Evolutionary conservation across 2,797 vertebrate species (phyloP).

Genomic region (Chiroxiphia lanceolata): DNA sequence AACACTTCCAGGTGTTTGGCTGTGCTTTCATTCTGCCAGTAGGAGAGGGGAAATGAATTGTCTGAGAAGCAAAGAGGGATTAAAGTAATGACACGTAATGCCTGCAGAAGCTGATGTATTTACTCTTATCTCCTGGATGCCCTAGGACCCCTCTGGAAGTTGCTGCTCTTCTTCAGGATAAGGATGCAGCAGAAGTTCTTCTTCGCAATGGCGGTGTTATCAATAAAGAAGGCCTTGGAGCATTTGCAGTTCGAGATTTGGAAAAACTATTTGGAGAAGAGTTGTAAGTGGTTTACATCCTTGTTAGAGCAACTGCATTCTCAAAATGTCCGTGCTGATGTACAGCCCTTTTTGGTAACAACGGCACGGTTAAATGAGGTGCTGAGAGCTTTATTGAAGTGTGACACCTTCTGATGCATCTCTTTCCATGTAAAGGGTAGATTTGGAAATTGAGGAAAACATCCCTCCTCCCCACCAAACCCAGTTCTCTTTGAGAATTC

Average conservation of each 20-base stretch:
- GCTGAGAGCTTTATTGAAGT: neutral
- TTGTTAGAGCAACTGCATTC: neutral
- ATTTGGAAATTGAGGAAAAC: neutral
- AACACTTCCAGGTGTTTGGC: neutral
- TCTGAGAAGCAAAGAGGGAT: neutral
- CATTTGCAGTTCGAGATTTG: fast-evolving
- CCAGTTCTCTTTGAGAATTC: neutral
- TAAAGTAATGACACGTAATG: neutral
- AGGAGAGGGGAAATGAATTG: neutral
- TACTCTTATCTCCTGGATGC: neutral
- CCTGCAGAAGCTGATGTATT: neutral
- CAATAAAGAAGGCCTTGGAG: too few species aligned
- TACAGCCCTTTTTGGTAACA: neutral
- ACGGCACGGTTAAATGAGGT: neutral
- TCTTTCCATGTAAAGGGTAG: neutral
- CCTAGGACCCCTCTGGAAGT: neutral
- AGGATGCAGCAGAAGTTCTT: neutral
- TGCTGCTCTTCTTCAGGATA: neutral
- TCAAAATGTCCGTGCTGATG: neutral
- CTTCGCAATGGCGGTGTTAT: neutral
- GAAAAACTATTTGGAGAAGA: fast-evolving
- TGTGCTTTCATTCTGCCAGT: neutral
- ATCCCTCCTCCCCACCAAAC: neutral
- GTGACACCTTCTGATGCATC: neutral
- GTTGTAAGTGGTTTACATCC: neutral